Percentiles rank a stretch among this genome's conserved stretches.
Conservation (phyloP, 2,888 invertebrate genomes). For the Athrips mouffetella region DNA sequence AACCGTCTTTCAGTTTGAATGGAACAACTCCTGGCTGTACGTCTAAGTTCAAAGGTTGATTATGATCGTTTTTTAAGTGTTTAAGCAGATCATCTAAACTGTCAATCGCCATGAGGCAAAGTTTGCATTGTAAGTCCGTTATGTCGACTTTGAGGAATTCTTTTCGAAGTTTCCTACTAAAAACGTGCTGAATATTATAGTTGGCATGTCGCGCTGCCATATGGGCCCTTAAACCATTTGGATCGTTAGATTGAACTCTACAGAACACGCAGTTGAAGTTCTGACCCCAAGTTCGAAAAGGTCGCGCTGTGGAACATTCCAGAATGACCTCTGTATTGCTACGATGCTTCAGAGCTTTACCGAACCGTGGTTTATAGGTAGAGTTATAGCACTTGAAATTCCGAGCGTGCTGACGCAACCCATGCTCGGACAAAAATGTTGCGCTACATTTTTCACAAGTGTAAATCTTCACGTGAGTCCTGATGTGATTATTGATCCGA, state of each 20-base stretch:
- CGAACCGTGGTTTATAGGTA: slow-evolving; percentile 64
- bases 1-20: slow-evolving; percentile 63
- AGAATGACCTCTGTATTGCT: slow-evolving; percentile 68
- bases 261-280: slow-evolving; percentile 70
- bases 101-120: slow-evolving; percentile 61
- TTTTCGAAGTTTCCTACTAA: slow-evolving; percentile 62
- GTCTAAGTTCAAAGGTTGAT: slow-evolving; percentile 63
- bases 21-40: slow-evolving; percentile 68
- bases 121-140: slow-evolving; percentile 66
- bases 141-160: slow-evolving; percentile 69
- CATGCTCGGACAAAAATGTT: slow-evolving; percentile 64
- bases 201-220: slow-evolving; percentile 65
- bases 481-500: slow-evolving; percentile 62
- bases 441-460: slow-evolving; percentile 69
- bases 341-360: slow-evolving; percentile 62
- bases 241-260: slow-evolving; percentile 65
- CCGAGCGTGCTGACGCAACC: slow-evolving; percentile 60
- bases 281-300: slow-evolving; percentile 69
- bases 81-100: slow-evolving; percentile 55
- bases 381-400: slow-evolving; percentile 66
- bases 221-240: slow-evolving; percentile 61
- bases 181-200: slow-evolving; percentile 61
- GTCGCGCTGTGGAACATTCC: slow-evolving; percentile 66
- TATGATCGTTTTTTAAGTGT: slow-evolving; percentile 66
- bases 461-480: slow-evolving; percentile 64